phyloP scores from a whole-genome alignment of 2,797 vertebrate species.

The Anisognathus igniventris region DNA sequence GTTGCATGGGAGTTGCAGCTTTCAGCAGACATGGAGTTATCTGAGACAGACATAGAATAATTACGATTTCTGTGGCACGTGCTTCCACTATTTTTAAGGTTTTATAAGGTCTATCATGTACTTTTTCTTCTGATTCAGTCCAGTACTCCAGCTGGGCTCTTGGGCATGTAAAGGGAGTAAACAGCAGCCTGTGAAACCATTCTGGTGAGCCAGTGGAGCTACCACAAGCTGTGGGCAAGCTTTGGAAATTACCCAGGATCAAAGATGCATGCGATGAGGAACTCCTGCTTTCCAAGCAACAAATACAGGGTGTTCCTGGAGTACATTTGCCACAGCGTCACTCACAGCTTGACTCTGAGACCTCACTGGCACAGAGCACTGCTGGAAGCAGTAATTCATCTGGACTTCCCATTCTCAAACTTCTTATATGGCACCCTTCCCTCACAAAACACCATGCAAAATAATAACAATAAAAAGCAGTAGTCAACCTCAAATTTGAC shows the following conservation, averaged over 20 bases:
- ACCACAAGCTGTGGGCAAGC: not conserved
- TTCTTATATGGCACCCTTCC: not conserved
- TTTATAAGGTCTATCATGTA: not conserved
- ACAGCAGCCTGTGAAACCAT: not conserved
- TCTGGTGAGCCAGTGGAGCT: not conserved
- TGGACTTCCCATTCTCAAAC: not conserved
- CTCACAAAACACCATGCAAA: not conserved
- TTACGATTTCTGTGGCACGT: not conserved
- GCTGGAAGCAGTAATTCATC: not conserved
- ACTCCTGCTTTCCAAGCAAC: slow-evolving; percentile 5
- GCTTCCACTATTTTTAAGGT: not conserved
- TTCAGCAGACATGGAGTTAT: not conserved
- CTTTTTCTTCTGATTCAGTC: not conserved
- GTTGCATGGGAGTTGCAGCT: not conserved
- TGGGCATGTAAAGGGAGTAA: not conserved
- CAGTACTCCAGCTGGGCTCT: not conserved
- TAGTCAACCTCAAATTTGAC: not conserved
- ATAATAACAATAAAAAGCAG: not conserved
- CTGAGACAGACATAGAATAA: not conserved
- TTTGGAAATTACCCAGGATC: not conserved
- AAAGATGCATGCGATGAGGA: not conserved
- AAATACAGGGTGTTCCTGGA: not conserved
- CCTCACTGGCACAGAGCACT: not conserved
- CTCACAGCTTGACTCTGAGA: not conserved
- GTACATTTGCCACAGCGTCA: accelerated